These are phyloP conservation scores for Drosophila eugracilis DNA, from an alignment of 1,140 invertebrate genomes.

Conservation along the genomic window DNA sequence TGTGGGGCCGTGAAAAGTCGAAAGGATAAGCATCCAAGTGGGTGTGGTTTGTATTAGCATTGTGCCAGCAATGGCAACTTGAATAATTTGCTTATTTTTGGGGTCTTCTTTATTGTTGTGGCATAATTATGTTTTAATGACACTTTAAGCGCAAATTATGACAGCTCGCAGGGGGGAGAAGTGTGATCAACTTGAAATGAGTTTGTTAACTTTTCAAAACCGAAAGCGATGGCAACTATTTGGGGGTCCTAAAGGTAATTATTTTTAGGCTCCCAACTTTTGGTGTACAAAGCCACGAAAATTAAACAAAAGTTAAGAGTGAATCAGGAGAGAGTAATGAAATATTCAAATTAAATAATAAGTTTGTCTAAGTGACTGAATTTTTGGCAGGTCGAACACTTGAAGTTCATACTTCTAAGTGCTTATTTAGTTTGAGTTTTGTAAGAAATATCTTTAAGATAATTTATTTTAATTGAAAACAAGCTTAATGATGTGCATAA, in stretches of 20 bases:
- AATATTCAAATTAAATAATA: neutral
- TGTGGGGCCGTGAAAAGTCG: constrained; percentile 28
- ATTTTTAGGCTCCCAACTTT: constrained; percentile 12
- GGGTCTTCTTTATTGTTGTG: constrained; percentile 53
- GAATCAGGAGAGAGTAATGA: neutral
- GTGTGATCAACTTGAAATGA: constrained; percentile 52
- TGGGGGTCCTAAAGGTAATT: constrained; percentile 41
- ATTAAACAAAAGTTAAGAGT: neutral
- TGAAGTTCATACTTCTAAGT: too few species aligned
- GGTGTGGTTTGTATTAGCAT: constrained; percentile 41
- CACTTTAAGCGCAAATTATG: constrained; percentile 57
- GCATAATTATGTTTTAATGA: constrained; percentile 65
- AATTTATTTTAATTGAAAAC: too few species aligned
- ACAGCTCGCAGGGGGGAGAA: constrained; percentile 12
- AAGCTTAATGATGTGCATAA: too few species aligned
- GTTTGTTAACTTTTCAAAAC: constrained; percentile 34
- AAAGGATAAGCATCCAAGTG: constrained; percentile 26
- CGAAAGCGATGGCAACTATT: constrained; percentile 17
- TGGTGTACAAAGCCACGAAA: neutral
- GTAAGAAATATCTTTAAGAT: too few species aligned
- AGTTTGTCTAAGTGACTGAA: too few species aligned
- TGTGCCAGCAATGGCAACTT: constrained; percentile 45
- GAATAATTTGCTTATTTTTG: constrained; percentile 65
- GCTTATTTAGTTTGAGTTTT: too few species aligned
- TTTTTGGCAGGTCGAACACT: too few species aligned